phyloP scores from a whole-genome alignment of 2,888 invertebrate species.

The Orchesellides sinensis region DNA sequence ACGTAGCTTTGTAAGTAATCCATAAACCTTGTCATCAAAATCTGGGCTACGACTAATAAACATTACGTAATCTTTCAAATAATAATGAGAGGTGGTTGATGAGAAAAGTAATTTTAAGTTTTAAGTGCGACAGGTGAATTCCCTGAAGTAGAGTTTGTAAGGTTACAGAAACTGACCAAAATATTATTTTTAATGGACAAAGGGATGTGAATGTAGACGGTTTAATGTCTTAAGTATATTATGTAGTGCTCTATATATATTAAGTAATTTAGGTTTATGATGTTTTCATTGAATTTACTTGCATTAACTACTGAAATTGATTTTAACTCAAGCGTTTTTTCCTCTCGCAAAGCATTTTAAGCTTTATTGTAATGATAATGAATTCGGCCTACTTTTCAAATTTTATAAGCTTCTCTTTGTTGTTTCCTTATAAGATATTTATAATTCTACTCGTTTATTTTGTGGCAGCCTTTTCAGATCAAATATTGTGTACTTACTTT shows the following conservation, averaged over 20 bases:
- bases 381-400: constrained; percentile 24
- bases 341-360: too few species aligned
- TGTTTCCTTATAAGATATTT: constrained; percentile 27
- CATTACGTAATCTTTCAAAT: constrained; percentile 29
- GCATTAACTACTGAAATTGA: too few species aligned
- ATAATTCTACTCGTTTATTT: too few species aligned
- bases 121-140: constrained; percentile 15
- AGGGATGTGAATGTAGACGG: too few species aligned
- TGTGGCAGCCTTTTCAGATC: too few species aligned
- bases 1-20: not conserved
- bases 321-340: too few species aligned
- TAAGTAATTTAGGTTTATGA: not conserved
- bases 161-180: not conserved
- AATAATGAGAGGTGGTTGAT: constrained; percentile 40
- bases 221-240: too few species aligned
- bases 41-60: constrained; percentile 24
- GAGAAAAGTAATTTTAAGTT: constrained; percentile 34
- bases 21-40: constrained; percentile 47
- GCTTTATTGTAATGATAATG: not conserved
- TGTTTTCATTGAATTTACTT: not conserved
- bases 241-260: not conserved
- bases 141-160: not conserved
- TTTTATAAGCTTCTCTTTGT: constrained; percentile 5
- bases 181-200: constrained; percentile 2
- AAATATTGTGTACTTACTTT: too few species aligned